phyloP scores from a whole-genome alignment of 2,888 invertebrate genomes.

The Polia nebulosa region DNA sequence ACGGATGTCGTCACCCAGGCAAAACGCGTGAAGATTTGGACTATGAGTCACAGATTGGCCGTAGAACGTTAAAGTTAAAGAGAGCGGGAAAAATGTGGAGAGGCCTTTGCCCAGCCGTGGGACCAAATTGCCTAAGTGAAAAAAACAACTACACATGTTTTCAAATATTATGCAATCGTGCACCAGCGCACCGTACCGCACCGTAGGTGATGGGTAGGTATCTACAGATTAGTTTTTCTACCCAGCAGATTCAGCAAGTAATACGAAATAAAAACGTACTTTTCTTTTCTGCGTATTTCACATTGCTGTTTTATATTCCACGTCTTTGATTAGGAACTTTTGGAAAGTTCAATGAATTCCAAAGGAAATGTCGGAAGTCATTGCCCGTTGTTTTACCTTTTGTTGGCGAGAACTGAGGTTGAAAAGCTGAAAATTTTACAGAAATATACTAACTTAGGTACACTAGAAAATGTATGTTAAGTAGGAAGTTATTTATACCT shows the following conservation, averaged over 20 bases:
- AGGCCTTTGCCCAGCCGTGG: too few species aligned
- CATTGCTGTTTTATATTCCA: slow-evolving; percentile 12
- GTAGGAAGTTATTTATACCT: too few species aligned
- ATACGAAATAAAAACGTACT: neutral
- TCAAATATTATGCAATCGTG: neutral
- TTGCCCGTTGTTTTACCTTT: slow-evolving; percentile 1
- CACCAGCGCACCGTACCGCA: too few species aligned
- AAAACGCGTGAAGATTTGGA: too few species aligned
- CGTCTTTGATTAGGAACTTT: slow-evolving; percentile 36
- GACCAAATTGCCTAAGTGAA: neutral
- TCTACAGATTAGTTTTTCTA: neutral
- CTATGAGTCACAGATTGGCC: too few species aligned
- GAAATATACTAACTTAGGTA: neutral
- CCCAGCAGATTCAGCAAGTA: neutral
- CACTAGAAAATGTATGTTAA: neutral
- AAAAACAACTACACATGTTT: neutral
- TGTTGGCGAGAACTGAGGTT: neutral
- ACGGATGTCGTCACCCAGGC: too few species aligned
- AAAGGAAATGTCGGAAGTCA: slow-evolving; percentile 7
- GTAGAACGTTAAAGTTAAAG: too few species aligned
- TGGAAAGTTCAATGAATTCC: slow-evolving; percentile 20
- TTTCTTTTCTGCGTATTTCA: slow-evolving; percentile 2
- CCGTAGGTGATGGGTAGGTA: too few species aligned
- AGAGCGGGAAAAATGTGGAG: too few species aligned
- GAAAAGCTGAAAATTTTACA: neutral